A percentile compares a stretch with the other conserved stretches of the same genome.
Conservation (phyloP, 2,113 vertebrate genomes). For the Xenopus borealis region DNA sequence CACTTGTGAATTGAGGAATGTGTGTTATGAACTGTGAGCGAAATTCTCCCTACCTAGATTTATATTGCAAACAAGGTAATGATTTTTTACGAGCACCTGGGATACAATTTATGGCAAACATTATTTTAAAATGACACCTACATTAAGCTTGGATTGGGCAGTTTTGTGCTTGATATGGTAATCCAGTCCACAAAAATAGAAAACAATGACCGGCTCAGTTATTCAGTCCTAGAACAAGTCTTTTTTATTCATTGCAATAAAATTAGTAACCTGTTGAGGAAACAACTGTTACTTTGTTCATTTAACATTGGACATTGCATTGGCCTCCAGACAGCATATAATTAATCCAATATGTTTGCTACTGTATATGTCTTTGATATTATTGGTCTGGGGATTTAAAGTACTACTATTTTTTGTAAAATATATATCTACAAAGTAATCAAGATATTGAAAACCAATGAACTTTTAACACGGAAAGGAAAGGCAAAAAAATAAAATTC, state of each 20-base stretch:
- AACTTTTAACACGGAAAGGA: too few relatives aligned
- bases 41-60: neutral
- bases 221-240: neutral
- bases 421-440: too few relatives aligned
- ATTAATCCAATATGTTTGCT: too few relatives aligned
- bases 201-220: neutral
- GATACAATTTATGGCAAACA: conserved; percentile 8
- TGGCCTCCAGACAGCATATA: too few relatives aligned
- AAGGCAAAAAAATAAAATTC: too few relatives aligned
- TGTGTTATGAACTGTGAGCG: neutral
- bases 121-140: conserved; percentile 3
- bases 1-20: neutral
- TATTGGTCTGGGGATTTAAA: too few relatives aligned
- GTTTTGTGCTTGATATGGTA: neutral
- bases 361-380: too few relatives aligned
- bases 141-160: neutral
- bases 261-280: too few relatives aligned
- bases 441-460: too few relatives aligned
- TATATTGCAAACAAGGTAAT: neutral
- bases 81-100: conserved; percentile 3
- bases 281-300: too few relatives aligned
- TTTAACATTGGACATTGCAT: too few relatives aligned
- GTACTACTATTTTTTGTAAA: too few relatives aligned
- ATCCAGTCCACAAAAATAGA: neutral
- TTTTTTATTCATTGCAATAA: neutral